Base-by-base conservation (phyloP, 2,797 vertebrate species). In the Eidolon dupreanum region DNA sequence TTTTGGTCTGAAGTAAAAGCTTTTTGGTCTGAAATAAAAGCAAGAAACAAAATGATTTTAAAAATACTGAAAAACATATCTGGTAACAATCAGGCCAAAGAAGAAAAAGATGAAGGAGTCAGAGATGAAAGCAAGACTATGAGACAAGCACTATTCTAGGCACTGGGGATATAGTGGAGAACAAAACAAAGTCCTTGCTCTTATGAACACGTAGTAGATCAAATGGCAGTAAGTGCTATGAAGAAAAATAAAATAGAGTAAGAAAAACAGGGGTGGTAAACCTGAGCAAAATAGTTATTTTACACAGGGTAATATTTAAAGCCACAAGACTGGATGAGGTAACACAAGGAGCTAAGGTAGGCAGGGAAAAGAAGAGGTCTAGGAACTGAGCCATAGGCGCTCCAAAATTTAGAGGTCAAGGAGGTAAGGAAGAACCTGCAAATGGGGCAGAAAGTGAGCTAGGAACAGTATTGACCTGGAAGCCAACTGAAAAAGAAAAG, bases 331-430 rank as follows among this genome's bases (percentile, higher is more conserved):
- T 65, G 12, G 59, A 65, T 36, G n/a, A 88, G 11, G 13, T 75
- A 91, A 81, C 20, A 38, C 1, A 53, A 15, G 51, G 19, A 82
- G 22, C 66, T 81, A 90, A 49, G n/a, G 12, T 33, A 93, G 43
- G 85, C 16, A 31, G 63, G 33, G 16, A 46, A 85, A 22, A 68
- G 38, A 77, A 79, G 49, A 33, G 9, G 24, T 61, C 12, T 22
- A 17, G 68, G 33, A 7, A 81, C 15, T 61, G 5, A 83, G 46
- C 46, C 17, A 19, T 33, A 65, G 5, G 5, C 22, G 38, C 28
- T 90, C 36, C 70, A 83, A 92, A 92, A 83, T 88, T 83, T 43
- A 68, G 16, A 87, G 13, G 43, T 92, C 61, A 83, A 82, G 11
- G n/a, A 87, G 11, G 31, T 81, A 28, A 93, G 22, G 13, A 88